Evolutionary conservation across 2,113 vertebrate genomes (phyloP), one percentile per base, ranked within the genome.

Genomic region (Atractosteus spatula): DNA sequence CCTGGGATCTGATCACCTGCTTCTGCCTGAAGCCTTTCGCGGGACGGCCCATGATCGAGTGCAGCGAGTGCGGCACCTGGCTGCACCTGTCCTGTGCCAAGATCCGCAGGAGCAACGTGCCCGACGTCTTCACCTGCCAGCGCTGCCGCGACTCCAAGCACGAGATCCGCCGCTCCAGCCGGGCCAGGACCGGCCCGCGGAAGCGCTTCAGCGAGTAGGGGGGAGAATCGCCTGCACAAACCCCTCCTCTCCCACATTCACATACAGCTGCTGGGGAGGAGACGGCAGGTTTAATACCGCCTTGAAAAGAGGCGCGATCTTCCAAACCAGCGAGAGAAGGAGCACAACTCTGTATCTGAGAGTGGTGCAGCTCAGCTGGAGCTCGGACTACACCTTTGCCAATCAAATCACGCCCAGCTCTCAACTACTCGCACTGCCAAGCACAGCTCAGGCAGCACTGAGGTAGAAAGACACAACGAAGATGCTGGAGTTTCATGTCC

Each of bases 31-130:
- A 83, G 68, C 82, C 82, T 2, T 83, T 83, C 14, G 82, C 82
- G 0, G 82, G 82, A 7, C 76, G 82, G 4, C 82, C 82, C n/a
- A 83, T 83, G 82, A 83, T 83, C 29, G 82, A 83, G 61, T 83
- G 82, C 56, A 74, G 73, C 2, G 77, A 79, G 43, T 83, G 82
- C 41, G 76, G 74, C 62, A 77, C 80, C 17, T 83, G 82, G 80
- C 74, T 82, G 13, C 82, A 83, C 63, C 78, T 83, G 8, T 83
- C 82, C 57, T 83, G 82, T 2, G 82, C 82, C 51, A 83, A 83
- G 63, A 81, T 83, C 63, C 78, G 80, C 17, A 79, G 75, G 56
- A 76, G 77, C 4, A 79, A 83, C 13, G 79, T 83, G n/a, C 82
- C 82, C 8, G 78, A 80, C 14, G 71, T 80, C 54, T 84, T 80